Conservation (phyloP, 2,888 invertebrate species). For the Trachelus tabidus region DNA sequence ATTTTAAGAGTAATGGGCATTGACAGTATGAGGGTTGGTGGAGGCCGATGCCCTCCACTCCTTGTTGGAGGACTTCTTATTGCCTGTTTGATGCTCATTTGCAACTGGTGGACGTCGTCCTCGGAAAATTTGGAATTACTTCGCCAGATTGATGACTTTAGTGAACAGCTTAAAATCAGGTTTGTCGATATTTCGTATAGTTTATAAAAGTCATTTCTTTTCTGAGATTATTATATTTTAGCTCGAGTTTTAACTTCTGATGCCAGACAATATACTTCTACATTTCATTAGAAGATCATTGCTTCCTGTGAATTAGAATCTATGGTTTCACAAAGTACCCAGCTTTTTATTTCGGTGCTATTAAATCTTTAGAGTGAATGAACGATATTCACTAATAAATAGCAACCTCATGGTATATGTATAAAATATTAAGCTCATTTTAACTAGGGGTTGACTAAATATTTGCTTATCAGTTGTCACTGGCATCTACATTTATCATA, state of each 20-base stretch:
- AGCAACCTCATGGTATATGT: no score
- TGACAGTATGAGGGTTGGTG: constrained; percentile 63
- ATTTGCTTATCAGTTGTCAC: neutral
- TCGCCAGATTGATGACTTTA: constrained; percentile 59
- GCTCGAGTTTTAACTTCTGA: neutral
- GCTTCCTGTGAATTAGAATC: no score
- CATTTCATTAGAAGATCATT: no score
- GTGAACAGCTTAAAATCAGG: constrained; percentile 61
- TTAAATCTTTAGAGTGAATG: no score
- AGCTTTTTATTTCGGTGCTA: no score
- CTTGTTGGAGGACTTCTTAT: constrained; percentile 58
- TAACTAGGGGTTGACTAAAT: no score
- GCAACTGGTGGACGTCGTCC: constrained; percentile 62
- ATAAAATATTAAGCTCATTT: no score
- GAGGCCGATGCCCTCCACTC: constrained; percentile 61
- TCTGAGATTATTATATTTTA: neutral
- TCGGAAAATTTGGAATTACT: constrained; percentile 60
- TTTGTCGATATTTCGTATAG: constrained; percentile 27
- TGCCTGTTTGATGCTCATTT: constrained; percentile 57
- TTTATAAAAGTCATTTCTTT: neutral
- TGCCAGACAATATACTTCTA: no score
- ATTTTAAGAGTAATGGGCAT: constrained; percentile 50
- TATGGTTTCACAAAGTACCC: no score
- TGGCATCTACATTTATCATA: neutral
- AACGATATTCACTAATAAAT: no score